Percentiles rank a stretch among this genome's conserved stretches.
Conservation (phyloP, 2,797 vertebrate genomes). For the Diplodus sargus region DNA sequence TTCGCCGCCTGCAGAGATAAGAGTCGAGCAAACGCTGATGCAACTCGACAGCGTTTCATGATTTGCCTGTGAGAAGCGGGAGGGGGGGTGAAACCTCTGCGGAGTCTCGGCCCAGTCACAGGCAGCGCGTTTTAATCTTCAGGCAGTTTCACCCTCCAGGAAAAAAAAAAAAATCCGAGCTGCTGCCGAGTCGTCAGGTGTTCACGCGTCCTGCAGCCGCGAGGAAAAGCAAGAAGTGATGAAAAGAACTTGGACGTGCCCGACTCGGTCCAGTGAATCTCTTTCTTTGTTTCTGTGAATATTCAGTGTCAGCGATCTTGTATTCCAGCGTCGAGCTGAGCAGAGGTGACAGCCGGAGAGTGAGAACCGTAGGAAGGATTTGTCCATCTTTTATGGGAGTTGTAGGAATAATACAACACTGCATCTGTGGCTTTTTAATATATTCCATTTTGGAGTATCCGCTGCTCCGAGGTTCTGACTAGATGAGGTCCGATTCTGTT, state of each 20-base stretch:
- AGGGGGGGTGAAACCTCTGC: background rate
- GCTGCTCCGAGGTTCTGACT: background rate
- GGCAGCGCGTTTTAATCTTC: slow-evolving; percentile 27
- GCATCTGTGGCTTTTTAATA: background rate
- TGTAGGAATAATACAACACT: too few species aligned
- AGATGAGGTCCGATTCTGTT: too few species aligned
- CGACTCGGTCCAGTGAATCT: background rate
- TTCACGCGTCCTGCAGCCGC: background rate
- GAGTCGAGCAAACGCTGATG: slow-evolving; percentile 19
- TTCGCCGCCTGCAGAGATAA: slow-evolving; percentile 42
- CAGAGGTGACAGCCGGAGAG: slow-evolving; percentile 24
- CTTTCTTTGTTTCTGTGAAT: slow-evolving; percentile 10
- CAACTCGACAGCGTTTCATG: slow-evolving; percentile 21
- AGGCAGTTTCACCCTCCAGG: slow-evolving; percentile 36
- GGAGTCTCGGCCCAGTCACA: slow-evolving; percentile 15
- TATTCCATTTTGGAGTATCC: background rate
- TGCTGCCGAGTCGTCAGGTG: slow-evolving; percentile 42
- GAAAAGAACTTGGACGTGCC: slow-evolving; percentile 17
- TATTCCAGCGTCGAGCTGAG: background rate
- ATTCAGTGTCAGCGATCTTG: background rate
- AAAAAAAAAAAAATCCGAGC: slow-evolving; percentile 27
- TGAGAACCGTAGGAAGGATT: background rate
- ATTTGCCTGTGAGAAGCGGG: slow-evolving; percentile 21
- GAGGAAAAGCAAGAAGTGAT: slow-evolving; percentile 15
- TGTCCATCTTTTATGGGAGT: accelerated